Conservation (phyloP, 2,888 invertebrate genomes). For the Antheraea assamensis region DNA sequence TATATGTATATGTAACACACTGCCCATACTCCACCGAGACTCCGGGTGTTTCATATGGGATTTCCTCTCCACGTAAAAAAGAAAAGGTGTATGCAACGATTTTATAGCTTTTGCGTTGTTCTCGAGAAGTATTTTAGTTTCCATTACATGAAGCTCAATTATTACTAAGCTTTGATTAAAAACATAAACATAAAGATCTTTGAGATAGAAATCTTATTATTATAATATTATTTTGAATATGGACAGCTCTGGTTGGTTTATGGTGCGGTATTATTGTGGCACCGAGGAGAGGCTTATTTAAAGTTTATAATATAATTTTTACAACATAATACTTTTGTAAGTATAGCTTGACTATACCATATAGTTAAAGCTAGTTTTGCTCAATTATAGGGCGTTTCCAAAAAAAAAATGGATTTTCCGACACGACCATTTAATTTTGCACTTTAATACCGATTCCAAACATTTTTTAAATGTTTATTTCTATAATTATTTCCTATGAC, state of each 20-base stretch:
- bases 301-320: conserved; percentile 1
- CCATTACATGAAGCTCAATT: neutral
- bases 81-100: too few relatives aligned
- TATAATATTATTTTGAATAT: neutral
- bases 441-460: neutral
- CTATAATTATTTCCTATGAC: too few relatives aligned
- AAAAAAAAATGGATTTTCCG: neutral
- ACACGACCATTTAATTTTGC: neutral
- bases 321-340: neutral
- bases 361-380: too few relatives aligned
- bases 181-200: neutral
- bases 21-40: too few relatives aligned
- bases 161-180: neutral
- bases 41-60: too few relatives aligned
- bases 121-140: neutral
- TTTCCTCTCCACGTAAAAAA: too few relatives aligned
- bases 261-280: neutral
- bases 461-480: neutral
- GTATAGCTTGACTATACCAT: too few relatives aligned
- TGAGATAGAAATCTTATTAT: neutral
- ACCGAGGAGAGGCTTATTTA: neutral
- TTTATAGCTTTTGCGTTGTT: neutral
- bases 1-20: too few relatives aligned
- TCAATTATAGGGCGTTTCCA: neutral
- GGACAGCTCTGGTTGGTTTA: neutral